Conservation (phyloP, 2,113 vertebrate genomes). For the Larimichthys polyactis region DNA sequence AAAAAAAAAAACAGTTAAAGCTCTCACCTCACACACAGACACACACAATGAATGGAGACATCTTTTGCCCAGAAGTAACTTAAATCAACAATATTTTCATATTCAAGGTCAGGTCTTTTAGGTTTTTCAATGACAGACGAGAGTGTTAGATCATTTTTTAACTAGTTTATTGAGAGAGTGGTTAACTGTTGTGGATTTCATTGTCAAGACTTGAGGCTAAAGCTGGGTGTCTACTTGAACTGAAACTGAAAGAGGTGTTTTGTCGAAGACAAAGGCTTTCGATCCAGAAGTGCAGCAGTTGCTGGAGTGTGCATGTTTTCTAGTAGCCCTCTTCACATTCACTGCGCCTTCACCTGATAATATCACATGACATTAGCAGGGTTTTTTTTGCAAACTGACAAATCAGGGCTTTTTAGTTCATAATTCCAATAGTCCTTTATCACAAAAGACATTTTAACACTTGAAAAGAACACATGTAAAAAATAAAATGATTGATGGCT, state of each 20-base stretch:
- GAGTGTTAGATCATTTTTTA: not conserved
- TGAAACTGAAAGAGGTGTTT: not conserved
- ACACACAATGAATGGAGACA: too few relatives aligned
- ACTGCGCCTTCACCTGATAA: not conserved
- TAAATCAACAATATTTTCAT: not conserved
- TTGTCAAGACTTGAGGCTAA: not conserved
- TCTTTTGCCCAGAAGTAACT: not conserved
- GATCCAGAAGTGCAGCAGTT: not conserved
- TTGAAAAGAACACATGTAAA: not conserved
- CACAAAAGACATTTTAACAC: not conserved
- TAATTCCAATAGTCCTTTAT: not conserved
- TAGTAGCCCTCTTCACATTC: not conserved
- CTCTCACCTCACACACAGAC: too few relatives aligned
- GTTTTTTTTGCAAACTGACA: too few relatives aligned
- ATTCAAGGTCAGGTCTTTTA: not conserved
- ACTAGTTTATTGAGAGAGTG: not conserved
- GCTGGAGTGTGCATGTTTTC: not conserved
- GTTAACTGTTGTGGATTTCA: not conserved
- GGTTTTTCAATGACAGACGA: not conserved
- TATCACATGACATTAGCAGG: not conserved
- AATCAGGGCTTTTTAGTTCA: not conserved
- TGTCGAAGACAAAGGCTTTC: not conserved
- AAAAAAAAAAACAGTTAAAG: too few relatives aligned
- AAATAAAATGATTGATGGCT: not conserved
- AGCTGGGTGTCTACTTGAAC: too few relatives aligned